Percentiles rank a stretch among this genome's conserved stretches.
Evolutionary conservation across 2,888 invertebrate genomes (phyloP).

Genomic region (Lepidocyrtoides sp.): DNA sequence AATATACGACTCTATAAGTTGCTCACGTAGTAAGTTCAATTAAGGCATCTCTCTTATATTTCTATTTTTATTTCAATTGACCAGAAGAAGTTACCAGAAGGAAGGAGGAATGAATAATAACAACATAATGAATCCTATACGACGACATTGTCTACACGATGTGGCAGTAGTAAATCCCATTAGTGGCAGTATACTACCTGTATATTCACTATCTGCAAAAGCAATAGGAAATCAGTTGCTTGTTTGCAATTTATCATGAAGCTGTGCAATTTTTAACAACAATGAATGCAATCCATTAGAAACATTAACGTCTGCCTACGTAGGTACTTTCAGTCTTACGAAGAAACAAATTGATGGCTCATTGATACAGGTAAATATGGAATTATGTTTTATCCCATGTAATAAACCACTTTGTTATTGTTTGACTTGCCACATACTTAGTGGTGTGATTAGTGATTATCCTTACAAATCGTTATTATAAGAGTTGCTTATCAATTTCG

Average conservation of each 20-base stretch:
- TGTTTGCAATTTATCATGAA: slow-evolving; percentile 1
- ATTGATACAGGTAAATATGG: too few species aligned
- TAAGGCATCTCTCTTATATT: too few species aligned
- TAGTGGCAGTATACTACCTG: too few species aligned
- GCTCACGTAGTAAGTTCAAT: too few species aligned
- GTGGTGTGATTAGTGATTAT: background rate
- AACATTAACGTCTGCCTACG: background rate
- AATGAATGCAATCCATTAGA: background rate
- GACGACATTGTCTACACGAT: too few species aligned
- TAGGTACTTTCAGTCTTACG: background rate
- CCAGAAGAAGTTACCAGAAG: background rate
- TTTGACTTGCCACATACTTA: background rate
- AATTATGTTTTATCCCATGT: background rate
- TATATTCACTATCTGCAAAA: background rate
- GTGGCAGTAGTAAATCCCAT: too few species aligned
- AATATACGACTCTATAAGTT: too few species aligned
- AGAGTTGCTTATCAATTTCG: background rate
- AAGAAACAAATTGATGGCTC: background rate
- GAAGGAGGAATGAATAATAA: background rate
- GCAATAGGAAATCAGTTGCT: slow-evolving; percentile 6
- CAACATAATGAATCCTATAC: too few species aligned
- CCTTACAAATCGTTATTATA: slow-evolving; percentile 1
- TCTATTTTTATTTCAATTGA: background rate
- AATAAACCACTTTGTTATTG: background rate
- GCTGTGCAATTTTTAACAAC: background rate